Base-by-base conservation (phyloP, 2,888 invertebrate genomes). In the Lithosia quadra region DNA sequence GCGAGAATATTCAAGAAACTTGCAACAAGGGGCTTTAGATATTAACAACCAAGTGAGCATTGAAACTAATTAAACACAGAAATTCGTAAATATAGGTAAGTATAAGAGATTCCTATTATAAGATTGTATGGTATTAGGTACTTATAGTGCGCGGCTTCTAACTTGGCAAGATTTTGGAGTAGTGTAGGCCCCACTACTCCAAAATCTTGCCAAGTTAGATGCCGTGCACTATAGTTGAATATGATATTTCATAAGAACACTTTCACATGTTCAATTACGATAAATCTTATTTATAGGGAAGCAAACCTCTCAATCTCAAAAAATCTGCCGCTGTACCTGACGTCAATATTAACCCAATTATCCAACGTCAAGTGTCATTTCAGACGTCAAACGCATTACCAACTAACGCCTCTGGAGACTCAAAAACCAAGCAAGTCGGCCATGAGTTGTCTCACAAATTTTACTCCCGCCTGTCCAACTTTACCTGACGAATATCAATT, bases 401-500 rank as follows among this genome's bases (percentile, higher is more conserved):
- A 75, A 76, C 73, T 77, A 36, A n/a, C 43, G 28, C 74, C 82
- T 73, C 79, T 0, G 9, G 73, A 72, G 82, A 33, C 22, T 75
- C 71, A 72, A 79, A 81, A 77, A 81, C 66, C 59, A 63, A 59
- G 21, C 15, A 63, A 67, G 63, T 67, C 61, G 34, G 55, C 36
- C 58, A 43, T 22, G 63, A 60, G 55, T 62, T 62, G 67, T 28
- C 57, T 39, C 60, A 53, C 57, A 67, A 67, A 63, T 63, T 63
- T n/a, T 4, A 21, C 57, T n/a, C 57, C 36, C 56, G n/a, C 11
- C 69, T 65, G 49, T 66, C 68, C 70, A 73, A 81, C 68, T 73
- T 77, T 71, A 80, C 82, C 76, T 79, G 74, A 72, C 78, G 71
- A 81, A 79, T 79, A 77, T 76, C 72, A 81, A 74, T 81, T 80